Conservation (phyloP, 2,113 vertebrate species). For the Anolis sagrei region DNA sequence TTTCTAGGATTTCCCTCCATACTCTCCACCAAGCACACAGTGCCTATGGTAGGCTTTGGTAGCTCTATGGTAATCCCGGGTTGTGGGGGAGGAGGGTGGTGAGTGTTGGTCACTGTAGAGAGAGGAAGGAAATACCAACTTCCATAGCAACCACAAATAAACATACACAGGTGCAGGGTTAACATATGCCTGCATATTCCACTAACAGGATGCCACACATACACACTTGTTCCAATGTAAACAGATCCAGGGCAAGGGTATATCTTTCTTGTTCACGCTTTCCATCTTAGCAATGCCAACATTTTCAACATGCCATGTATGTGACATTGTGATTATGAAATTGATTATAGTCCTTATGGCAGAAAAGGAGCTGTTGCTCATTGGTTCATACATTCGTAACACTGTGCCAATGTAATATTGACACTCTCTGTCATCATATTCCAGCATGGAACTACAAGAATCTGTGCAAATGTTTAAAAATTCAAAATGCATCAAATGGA, state of each 20-base stretch:
- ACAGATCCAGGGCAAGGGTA: not conserved
- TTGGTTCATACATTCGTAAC: not conserved
- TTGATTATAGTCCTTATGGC: not conserved
- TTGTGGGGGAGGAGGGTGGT: too few relatives aligned
- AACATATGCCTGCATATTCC: too few relatives aligned
- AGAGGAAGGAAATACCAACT: too few relatives aligned
- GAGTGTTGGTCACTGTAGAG: too few relatives aligned
- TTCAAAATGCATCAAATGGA: not conserved
- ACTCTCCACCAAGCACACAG: too few relatives aligned
- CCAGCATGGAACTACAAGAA: not conserved
- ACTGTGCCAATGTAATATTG: not conserved
- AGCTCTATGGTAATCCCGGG: too few relatives aligned
- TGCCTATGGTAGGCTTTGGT: too few relatives aligned
- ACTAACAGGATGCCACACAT: too few relatives aligned
- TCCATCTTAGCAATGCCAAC: not conserved
- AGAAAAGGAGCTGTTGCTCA: not conserved
- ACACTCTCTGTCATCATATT: not conserved
- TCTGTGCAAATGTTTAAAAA: not conserved
- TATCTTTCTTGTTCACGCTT: not conserved
- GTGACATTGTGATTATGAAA: not conserved
- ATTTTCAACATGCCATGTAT: not conserved
- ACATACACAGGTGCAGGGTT: too few relatives aligned
- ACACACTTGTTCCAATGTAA: too few relatives aligned
- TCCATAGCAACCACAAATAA: too few relatives aligned
- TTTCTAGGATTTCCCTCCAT: too few relatives aligned